phyloP scores from a whole-genome alignment of 1,140 invertebrate species.

The Heliothis virescens region DNA sequence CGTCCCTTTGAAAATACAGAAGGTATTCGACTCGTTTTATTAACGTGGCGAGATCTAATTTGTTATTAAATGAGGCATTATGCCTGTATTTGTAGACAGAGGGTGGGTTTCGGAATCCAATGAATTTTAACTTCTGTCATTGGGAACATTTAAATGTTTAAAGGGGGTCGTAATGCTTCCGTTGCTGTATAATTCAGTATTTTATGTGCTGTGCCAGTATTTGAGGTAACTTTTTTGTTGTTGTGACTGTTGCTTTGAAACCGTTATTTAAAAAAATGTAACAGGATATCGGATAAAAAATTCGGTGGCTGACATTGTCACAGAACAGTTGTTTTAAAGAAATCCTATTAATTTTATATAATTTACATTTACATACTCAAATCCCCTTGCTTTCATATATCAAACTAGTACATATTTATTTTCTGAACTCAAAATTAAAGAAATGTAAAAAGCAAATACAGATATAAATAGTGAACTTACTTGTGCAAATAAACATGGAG shows the following conservation, averaged over 20 bases:
- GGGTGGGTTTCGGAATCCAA: constrained; percentile 70
- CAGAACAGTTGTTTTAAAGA: constrained; percentile 17
- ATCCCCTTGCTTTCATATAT: not conserved
- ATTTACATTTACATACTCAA: not conserved
- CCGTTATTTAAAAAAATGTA: constrained; percentile 38
- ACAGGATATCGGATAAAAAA: constrained; percentile 45
- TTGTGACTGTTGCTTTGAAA: not conserved
- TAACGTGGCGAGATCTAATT: constrained; percentile 77
- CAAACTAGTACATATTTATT: not conserved
- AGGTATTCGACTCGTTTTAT: constrained; percentile 57
- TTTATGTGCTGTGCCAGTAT: constrained; percentile 33
- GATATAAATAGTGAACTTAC: no score
- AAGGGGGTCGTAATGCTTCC: constrained; percentile 65
- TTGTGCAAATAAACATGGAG: not conserved
- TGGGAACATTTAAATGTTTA: constrained; percentile 72
- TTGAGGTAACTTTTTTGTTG: constrained; percentile 31
- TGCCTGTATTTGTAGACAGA: constrained; percentile 64
- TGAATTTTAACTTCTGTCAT: constrained; percentile 74
- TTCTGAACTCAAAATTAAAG: not conserved
- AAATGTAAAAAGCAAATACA: not conserved
- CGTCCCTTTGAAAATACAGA: constrained; percentile 38
- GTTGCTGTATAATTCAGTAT: constrained; percentile 53
- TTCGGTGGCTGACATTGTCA: not conserved
- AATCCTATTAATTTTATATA: constrained; percentile 23
- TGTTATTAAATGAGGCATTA: constrained; percentile 84